Evolutionary conservation across 1,140 invertebrate species (phyloP), one percentile per base, ranked within the genome.

Genomic region (Coenobita brevimanus): DNA sequence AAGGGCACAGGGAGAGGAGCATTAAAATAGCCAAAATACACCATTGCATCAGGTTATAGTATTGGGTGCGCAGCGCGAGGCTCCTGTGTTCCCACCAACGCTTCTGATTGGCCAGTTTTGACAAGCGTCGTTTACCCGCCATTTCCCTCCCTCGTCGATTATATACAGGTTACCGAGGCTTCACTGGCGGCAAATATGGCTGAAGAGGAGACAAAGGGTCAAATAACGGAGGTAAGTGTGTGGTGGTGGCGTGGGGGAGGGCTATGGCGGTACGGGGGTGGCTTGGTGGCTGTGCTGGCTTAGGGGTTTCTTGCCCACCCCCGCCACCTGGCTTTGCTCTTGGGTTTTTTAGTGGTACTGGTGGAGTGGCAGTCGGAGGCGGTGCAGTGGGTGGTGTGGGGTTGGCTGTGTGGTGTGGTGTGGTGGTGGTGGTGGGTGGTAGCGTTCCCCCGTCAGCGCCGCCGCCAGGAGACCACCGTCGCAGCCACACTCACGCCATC

Each of bases 51-150:
- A n/a, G n/a, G n/a, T n/a, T n/a, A n/a, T n/a, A n/a, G n/a, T n/a
- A n/a, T n/a, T n/a, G n/a, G 15, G 43, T 8, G 57, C 76, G 76
- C 43, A 15, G 2, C 50, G 17, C 79, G 38, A 24, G 17, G 13
- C 41, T 81, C 79, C 50, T 36, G 6, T 81, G 50, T 81, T 64
- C 57, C 54, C 50, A 71, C 69, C 33, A 27, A 27, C 43, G 13
- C 17, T 38, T 50, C 41, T 87, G 85, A 87, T 87, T 87, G 85
- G 85, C 57, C 43, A 50, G 76, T 80, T 87, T 87, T 87, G 85
- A 87, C 85, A 87, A 71, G 76, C 85, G 76, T 87, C 85, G 60
- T 87, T 87, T 87, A 87, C 85, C 85, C 85, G 85, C 85, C 85
- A 87, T 87, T 87, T 80, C 85, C 79, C 76, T 43, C 76, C 30